Evolutionary conservation across 2,888 invertebrate genomes (phyloP).

Genomic region (Polymixis lichenea): DNA sequence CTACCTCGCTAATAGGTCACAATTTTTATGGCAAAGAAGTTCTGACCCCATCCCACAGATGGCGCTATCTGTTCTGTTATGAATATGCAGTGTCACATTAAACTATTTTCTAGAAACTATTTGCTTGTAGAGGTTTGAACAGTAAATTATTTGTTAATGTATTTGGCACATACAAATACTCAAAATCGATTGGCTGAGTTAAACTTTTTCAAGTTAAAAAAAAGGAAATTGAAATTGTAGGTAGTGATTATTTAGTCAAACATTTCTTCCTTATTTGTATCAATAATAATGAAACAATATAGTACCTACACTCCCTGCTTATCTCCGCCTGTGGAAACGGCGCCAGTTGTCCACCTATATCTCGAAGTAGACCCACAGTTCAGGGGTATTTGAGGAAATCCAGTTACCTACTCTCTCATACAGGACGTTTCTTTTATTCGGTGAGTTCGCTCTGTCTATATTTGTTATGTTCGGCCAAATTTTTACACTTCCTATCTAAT

Average conservation of each 20-base stretch:
- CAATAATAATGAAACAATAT: conserved; percentile 32
- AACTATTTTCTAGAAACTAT: too few relatives aligned
- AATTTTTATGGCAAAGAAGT: conserved; percentile 25
- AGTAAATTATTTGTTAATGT: too few relatives aligned
- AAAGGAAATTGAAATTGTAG: too few relatives aligned
- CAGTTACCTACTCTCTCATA: conserved; percentile 72
- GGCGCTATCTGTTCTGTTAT: conserved; percentile 28
- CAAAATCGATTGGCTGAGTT: too few relatives aligned
- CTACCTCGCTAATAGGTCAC: background rate
- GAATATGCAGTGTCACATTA: too few relatives aligned
- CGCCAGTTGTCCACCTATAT: conserved; percentile 81
- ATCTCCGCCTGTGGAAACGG: conserved; percentile 50
- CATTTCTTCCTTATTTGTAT: conserved; percentile 19
- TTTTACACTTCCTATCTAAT: background rate
- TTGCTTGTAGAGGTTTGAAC: too few relatives aligned
- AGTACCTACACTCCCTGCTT: conserved; percentile 20
- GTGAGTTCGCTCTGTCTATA: background rate
- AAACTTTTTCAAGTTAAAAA: background rate
- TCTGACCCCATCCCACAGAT: conserved; percentile 30
- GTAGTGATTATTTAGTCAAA: background rate
- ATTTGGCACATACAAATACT: too few relatives aligned
- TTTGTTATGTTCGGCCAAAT: background rate
- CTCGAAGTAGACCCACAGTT: conserved; percentile 83
- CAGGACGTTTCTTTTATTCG: conserved; percentile 64
- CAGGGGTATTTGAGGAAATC: conserved; percentile 80